Evolutionary conservation across 2,888 invertebrate genomes (phyloP).

Genomic region (Heliconius cydno): DNA sequence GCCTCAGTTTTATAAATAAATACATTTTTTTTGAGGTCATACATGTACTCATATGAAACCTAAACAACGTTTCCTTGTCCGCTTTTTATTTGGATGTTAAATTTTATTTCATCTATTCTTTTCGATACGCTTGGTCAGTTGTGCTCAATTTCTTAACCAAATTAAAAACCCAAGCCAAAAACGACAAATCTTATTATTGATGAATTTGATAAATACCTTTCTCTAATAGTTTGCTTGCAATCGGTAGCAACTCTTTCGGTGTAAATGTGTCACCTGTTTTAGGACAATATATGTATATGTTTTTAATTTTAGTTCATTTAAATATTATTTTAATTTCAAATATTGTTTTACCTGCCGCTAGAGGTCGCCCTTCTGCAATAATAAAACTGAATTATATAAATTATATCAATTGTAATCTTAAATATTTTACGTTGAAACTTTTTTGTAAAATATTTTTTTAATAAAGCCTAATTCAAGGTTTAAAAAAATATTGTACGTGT

Average conservation of each 20-base stretch:
- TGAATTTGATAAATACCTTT: slow-evolving; percentile 60
- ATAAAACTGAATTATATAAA: too few species aligned
- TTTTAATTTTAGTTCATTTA: not conserved
- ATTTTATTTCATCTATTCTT: not conserved
- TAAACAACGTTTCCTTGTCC: not conserved
- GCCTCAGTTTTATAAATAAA: not conserved
- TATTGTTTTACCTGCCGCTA: slow-evolving; percentile 28
- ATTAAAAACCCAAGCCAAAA: not conserved
- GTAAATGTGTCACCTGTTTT: slow-evolving; percentile 65
- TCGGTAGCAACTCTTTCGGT: slow-evolving; percentile 60
- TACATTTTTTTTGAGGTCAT: not conserved
- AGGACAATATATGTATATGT: not conserved
- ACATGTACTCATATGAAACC: not conserved
- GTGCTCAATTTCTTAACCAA: not conserved
- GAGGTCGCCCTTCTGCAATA: slow-evolving; percentile 8
- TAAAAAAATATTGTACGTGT: too few species aligned
- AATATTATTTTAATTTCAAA: not conserved
- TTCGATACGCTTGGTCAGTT: not conserved
- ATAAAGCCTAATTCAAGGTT: too few species aligned
- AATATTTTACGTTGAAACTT: too few species aligned
- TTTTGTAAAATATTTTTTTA: too few species aligned
- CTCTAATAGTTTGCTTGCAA: slow-evolving; percentile 56
- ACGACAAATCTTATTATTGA: not conserved
- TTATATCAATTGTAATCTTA: too few species aligned
- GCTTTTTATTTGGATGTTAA: not conserved